Percentiles rank a stretch among this genome's conserved stretches.
Evolutionary conservation across 2,113 vertebrate genomes (phyloP).

Genomic region (Scomber scombrus): DNA sequence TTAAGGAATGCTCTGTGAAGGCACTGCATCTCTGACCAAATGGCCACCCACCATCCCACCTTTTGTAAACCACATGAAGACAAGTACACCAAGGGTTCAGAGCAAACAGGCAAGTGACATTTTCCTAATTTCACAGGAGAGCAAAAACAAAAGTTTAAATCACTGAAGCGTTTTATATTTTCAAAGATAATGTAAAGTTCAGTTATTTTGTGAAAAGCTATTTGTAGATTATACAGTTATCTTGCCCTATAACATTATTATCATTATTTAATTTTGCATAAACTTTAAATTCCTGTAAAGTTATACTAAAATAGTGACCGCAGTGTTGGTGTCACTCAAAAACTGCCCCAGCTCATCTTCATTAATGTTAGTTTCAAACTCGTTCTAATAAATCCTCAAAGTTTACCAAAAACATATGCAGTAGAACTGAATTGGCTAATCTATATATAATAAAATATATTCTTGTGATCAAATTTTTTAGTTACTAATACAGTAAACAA

Average conservation of each 20-base stretch:
- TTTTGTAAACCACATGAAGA: constrained; percentile 81
- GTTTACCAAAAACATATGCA: too few relatives aligned
- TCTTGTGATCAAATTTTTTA: neutral
- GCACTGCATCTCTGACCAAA: constrained; percentile 62
- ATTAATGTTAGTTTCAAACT: neutral
- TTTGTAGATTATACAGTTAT: neutral
- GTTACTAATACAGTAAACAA: neutral
- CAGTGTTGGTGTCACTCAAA: neutral
- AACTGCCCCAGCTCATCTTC: neutral
- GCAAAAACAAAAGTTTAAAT: constrained; percentile 21
- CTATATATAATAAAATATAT: neutral
- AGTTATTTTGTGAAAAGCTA: neutral
- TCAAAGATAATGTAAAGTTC: neutral
- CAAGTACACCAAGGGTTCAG: constrained; percentile 38
- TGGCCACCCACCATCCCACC: constrained; percentile 78
- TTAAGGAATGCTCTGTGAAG: constrained; percentile 75
- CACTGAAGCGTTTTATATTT: neutral
- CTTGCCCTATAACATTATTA: too few relatives aligned
- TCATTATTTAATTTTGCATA: neutral
- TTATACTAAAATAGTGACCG: neutral
- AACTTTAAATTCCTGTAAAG: too few relatives aligned
- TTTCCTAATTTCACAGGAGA: constrained; percentile 35
- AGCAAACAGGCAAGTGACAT: constrained; percentile 57
- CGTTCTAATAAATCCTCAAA: neutral
- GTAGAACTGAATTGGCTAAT: neutral